Evolutionary conservation across 2,797 vertebrate species (phyloP).

Genomic region (Spinibarbus caldwelli): DNA sequence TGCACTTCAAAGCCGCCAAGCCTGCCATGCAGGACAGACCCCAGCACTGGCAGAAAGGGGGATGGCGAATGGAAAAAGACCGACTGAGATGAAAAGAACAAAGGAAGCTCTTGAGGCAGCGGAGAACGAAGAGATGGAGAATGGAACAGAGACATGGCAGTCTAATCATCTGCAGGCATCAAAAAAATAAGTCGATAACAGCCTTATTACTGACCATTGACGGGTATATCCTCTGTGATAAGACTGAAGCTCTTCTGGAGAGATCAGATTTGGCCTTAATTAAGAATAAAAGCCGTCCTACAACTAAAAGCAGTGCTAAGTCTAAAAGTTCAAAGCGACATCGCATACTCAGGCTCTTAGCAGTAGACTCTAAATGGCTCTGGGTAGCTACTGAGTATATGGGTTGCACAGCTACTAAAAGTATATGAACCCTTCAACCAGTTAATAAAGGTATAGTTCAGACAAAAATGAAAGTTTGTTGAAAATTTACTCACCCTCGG

Average conservation of each 20-base stretch:
- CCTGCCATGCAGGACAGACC: constrained; percentile 7
- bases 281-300: constrained; percentile 32
- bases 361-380: neutral
- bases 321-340: constrained; percentile 13
- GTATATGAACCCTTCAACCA: neutral
- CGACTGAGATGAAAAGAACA: neutral
- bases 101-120: neutral
- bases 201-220: constrained; percentile 23
- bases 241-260: constrained; percentile 52
- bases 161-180: constrained; percentile 19
- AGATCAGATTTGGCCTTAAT: constrained; percentile 51
- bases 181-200: constrained; percentile 25
- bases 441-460: neutral
- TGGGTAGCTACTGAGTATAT: neutral
- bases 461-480: neutral
- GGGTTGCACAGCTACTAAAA: neutral
- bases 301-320: constrained; percentile 22
- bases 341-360: neutral
- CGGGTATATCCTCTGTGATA: constrained; percentile 11
- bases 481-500: too few species aligned
- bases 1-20: constrained; percentile 44
- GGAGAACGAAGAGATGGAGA: neutral
- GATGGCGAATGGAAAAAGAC: neutral
- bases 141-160: neutral
- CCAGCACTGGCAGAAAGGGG: neutral